A percentile compares a stretch with the other conserved stretches of the same genome.
Conservation (phyloP, 2,797 vertebrate genomes). For the Pseudotriccus pelzelni region DNA sequence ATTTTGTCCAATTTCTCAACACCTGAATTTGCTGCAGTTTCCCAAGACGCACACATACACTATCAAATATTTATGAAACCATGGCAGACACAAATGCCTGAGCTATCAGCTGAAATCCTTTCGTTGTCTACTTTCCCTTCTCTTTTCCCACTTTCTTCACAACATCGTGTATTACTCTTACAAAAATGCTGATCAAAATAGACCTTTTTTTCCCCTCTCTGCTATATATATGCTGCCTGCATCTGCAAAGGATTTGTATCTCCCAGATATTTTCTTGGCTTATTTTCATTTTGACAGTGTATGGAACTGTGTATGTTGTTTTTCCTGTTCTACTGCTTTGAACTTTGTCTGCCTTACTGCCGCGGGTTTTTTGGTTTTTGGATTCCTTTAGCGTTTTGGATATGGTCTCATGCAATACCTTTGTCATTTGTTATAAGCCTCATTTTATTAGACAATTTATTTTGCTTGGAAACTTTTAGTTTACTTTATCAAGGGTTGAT, state of each 20-base stretch:
- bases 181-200: neutral
- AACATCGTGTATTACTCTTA: neutral
- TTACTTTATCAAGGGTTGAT: neutral
- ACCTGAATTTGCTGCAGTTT: neutral
- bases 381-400: neutral
- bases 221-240: neutral
- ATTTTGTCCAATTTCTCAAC: neutral
- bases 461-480: neutral
- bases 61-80: neutral
- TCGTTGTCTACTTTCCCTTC: neutral
- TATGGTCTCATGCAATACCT: neutral
- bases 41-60: neutral
- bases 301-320: neutral
- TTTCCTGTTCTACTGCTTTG: constrained; percentile 16
- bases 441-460: neutral
- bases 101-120: neutral
- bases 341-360: constrained; percentile 3
- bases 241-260: neutral
- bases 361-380: neutral
- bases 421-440: neutral
- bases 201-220: neutral
- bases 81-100: neutral
- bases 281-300: constrained; percentile 34
- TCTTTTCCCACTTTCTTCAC: neutral
- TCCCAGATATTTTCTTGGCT: constrained; percentile 22